These are phyloP conservation scores for Sebastes minor DNA, from an alignment of 2,797 vertebrate genomes.

Conservation along the genomic window DNA sequence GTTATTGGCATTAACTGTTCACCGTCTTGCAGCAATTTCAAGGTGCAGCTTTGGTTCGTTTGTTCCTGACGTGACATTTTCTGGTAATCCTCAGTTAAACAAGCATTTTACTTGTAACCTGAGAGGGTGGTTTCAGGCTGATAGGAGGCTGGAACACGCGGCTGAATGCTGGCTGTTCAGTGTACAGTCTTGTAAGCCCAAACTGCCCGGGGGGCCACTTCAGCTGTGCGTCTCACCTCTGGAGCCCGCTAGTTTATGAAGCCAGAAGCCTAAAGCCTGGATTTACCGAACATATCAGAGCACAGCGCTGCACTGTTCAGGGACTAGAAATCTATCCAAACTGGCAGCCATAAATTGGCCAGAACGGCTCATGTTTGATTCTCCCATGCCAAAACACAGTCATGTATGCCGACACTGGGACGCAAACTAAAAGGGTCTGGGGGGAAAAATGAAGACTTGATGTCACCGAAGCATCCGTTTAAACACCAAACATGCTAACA, in stretches of 20 bases:
- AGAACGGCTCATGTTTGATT: background rate
- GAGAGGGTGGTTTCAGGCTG: constrained; percentile 21
- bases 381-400: background rate
- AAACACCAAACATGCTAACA: constrained; percentile 38
- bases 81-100: background rate
- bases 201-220: constrained; percentile 4
- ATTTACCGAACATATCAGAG: constrained; percentile 10
- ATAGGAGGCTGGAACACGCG: background rate
- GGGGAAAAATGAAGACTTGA: constrained; percentile 34
- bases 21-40: background rate
- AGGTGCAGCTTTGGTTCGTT: background rate
- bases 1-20: constrained; percentile 23
- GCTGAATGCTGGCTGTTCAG: background rate
- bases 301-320: background rate
- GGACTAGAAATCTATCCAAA: background rate
- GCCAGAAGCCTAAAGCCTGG: background rate
- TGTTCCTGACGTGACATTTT: background rate
- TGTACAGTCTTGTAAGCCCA: background rate
- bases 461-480: constrained; percentile 28
- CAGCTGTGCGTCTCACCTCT: constrained; percentile 18
- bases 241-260: background rate
- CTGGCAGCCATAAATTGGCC: background rate
- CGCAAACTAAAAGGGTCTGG: background rate
- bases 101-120: constrained; percentile 13
- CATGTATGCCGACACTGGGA: background rate